Evolutionary conservation across 1,140 invertebrate species (phyloP).

Genomic region (Diorhabda elongata): DNA sequence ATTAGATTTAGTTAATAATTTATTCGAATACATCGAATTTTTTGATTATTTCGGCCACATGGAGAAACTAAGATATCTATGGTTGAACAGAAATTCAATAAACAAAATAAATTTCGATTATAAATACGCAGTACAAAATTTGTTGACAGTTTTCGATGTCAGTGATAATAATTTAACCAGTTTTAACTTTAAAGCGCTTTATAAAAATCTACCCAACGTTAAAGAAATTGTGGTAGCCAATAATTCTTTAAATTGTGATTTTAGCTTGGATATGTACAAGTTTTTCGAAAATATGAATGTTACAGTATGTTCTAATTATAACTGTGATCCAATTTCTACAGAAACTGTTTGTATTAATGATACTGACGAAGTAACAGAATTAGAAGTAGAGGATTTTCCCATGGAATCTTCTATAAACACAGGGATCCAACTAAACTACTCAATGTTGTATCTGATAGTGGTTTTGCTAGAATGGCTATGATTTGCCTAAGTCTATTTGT

Average conservation of each 20-base stretch:
- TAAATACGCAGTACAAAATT: constrained; percentile 33
- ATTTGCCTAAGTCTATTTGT: too few relatives aligned
- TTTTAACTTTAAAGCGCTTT: constrained; percentile 35
- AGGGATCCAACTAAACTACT: too few relatives aligned
- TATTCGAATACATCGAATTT: constrained; percentile 31
- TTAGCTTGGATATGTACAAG: constrained; percentile 36
- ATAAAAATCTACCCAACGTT: constrained; percentile 38
- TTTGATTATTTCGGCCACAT: constrained; percentile 35
- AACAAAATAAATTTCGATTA: constrained; percentile 32
- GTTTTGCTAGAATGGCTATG: too few relatives aligned
- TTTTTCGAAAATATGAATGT: constrained; percentile 34
- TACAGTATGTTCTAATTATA: constrained; percentile 29
- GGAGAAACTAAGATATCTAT: constrained; percentile 36
- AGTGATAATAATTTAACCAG: constrained; percentile 34
- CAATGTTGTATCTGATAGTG: too few relatives aligned
- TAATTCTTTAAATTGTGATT: constrained; percentile 38
- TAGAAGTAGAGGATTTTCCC: constrained; percentile 19
- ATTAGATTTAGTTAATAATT: constrained; percentile 38
- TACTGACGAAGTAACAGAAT: neutral
- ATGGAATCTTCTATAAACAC: constrained; percentile 27
- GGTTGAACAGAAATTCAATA: constrained; percentile 39
- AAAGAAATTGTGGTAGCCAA: constrained; percentile 35
- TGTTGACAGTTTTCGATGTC: constrained; percentile 34
- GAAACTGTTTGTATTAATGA: constrained; percentile 26
- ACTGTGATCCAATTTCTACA: constrained; percentile 33